phyloP scores from a whole-genome alignment of 2,797 vertebrate species.

The Craterocephalus amniculus region DNA sequence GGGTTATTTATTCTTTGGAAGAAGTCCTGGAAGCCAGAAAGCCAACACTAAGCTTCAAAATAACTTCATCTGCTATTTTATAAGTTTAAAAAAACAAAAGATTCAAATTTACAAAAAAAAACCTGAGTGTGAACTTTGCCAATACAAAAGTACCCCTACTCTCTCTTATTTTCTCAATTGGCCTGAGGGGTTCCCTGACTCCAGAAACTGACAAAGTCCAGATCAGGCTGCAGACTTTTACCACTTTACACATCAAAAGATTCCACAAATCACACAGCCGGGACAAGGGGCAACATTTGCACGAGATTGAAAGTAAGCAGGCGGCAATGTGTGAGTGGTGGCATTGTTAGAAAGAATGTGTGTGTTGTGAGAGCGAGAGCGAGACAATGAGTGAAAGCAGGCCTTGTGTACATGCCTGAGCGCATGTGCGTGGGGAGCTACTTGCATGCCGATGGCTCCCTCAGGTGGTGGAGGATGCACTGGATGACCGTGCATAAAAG shows the following conservation, averaged over 20 bases:
- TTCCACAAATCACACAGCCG: slow-evolving; percentile 47
- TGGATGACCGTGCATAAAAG: not conserved
- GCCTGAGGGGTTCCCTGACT: slow-evolving; percentile 30
- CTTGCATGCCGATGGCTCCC: slow-evolving; percentile 51
- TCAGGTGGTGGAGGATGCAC: slow-evolving; percentile 42
- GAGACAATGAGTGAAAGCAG: slow-evolving; percentile 43
- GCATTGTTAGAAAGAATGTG: slow-evolving; percentile 37
- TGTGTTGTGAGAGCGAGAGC: slow-evolving; percentile 11
- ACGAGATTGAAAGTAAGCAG: slow-evolving; percentile 49
- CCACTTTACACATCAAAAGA: slow-evolving; percentile 66
- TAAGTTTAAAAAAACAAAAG: not conserved
- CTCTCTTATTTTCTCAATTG: slow-evolving; percentile 6
- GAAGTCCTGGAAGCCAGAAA: not conserved
- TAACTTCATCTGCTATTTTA: not conserved
- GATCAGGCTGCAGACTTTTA: slow-evolving; percentile 47
- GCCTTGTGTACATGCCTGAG: slow-evolving; percentile 42
- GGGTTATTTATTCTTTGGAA: slow-evolving; percentile 13
- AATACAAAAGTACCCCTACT: not conserved
- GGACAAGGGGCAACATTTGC: slow-evolving; percentile 29
- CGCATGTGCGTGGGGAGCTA: slow-evolving; percentile 14
- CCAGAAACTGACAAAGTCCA: slow-evolving; percentile 54
- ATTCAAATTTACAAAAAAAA: not conserved
- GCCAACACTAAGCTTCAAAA: not conserved
- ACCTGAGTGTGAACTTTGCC: slow-evolving; percentile 7
- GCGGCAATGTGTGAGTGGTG: slow-evolving; percentile 30